phyloP scores from a whole-genome alignment of 2,113 vertebrate genomes.

The Capreolus pygargus region DNA sequence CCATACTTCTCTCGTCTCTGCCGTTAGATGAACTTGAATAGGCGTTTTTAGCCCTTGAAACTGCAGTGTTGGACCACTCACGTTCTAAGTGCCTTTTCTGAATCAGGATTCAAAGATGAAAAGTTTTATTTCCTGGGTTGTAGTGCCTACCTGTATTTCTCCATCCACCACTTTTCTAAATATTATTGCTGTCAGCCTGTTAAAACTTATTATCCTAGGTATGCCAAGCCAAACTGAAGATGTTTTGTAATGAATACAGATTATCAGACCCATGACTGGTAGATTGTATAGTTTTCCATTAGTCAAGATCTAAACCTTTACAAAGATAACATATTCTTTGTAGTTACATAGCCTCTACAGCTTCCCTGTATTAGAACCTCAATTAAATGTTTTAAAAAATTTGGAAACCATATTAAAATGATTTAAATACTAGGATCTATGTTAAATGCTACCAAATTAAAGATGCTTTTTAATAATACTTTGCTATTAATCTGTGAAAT shows the following conservation, averaged over 20 bases:
- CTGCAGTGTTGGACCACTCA: neutral
- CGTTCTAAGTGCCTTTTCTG: neutral
- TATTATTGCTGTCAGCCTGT: neutral
- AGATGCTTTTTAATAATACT: slow-evolving; percentile 13
- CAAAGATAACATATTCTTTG: neutral
- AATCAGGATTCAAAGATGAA: neutral
- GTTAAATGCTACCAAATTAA: slow-evolving; percentile 22
- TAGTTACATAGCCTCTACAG: neutral
- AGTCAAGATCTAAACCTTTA: neutral
- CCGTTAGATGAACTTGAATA: neutral
- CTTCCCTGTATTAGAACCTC: neutral
- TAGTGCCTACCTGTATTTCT: neutral
- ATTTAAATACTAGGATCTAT: neutral
- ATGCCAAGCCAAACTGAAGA: neutral
- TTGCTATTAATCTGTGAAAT: neutral
- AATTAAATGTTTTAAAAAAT: neutral
- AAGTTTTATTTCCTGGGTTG: neutral
- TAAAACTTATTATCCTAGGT: neutral
- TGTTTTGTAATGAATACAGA: neutral
- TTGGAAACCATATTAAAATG: neutral
- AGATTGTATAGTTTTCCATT: neutral
- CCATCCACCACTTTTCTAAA: neutral
- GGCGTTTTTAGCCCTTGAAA: neutral
- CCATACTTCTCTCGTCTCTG: neutral
- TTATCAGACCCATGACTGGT: neutral